A percentile compares a stretch with the other conserved stretches of the same genome.
Evolutionary conservation across 2,888 invertebrate genomes (phyloP).

Genomic region (Andrena flavipes): DNA sequence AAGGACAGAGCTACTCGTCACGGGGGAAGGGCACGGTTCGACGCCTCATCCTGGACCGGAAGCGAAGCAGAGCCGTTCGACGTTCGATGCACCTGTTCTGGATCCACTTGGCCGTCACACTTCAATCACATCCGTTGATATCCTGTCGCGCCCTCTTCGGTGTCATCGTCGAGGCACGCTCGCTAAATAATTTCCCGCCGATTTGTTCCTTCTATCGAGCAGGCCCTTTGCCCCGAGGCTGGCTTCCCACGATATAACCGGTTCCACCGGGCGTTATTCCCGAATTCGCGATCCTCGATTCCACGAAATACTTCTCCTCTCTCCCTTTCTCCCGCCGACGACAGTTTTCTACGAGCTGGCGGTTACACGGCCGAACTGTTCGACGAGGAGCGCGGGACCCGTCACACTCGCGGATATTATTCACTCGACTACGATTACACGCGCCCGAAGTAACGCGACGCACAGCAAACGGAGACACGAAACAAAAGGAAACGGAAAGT

Average conservation of each 20-base stretch:
- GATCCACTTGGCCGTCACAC: conserved; percentile 40
- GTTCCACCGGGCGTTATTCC: conserved; percentile 55
- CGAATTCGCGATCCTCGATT: conserved; percentile 60
- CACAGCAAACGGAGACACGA: not conserved
- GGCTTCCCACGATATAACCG: conserved; percentile 56
- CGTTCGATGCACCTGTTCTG: conserved; percentile 47
- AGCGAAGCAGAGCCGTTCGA: conserved; percentile 13
- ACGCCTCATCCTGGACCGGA: conserved; percentile 24
- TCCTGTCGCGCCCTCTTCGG: conserved; percentile 41
- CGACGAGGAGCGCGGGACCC: conserved; percentile 8
- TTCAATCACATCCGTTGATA: conserved; percentile 43
- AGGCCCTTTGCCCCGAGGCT: conserved; percentile 30
- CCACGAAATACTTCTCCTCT: conserved; percentile 46
- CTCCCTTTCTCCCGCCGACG: conserved; percentile 1
- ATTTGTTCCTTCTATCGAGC: conserved; percentile 30
- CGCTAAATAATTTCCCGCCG: conserved; percentile 19
- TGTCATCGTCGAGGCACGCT: conserved; percentile 27
- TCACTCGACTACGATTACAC: conserved; percentile 39
- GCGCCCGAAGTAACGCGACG: conserved; percentile 41
- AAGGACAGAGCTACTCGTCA: conserved; percentile 9
- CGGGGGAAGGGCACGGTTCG: not conserved
- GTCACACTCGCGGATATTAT: conserved; percentile 51
- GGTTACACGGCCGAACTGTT: not conserved
- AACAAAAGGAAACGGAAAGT: conserved; percentile 4
- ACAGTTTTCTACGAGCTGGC: not conserved